Base-by-base conservation (phyloP, 1,140 invertebrate species). In the Anagrus nilaparvatae region DNA sequence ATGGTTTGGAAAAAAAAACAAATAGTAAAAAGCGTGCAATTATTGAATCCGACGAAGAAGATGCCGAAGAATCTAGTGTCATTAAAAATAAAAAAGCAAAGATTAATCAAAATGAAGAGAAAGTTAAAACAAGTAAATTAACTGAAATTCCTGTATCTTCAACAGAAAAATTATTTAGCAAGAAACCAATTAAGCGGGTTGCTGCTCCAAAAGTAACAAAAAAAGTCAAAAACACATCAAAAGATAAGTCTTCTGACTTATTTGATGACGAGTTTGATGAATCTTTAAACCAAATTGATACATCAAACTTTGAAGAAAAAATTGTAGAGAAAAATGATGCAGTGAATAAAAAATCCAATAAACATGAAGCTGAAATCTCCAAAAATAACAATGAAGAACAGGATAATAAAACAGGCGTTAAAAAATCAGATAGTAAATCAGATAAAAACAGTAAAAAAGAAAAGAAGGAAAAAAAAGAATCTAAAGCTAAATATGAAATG, bases 241-340 rank as follows among this genome's bases (percentile, higher is more conserved):
- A 47, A 28, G 29, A 30, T 36, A 14, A 12, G 35, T 32, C 5
- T 30, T 44, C 48, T 36, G 25, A 35, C 43, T 44, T 35, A 37
- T 50, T 6, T 50, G 79, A 84, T 70, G 71, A 77, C 36, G 75
- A 80, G 48, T 84, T 85, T 63, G 70, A 78, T 53, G 70, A 73
- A 50, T 79, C 76, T 18, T 56, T 84, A 12, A 52, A 73, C 43
- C 69, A 80, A 53, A 54, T 84, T 28, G 79, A 83, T 58, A 57
- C 58, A 16, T 47, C 49, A 1, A 21, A 48, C 25, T 33, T 51
- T 13, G 53, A 59, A 31, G 35, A 41, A 51, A 25, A 54, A 49
- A 40, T 44, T 54, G 36, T 41, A 30, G 33, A 32, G 41, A 46
- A 37, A n/a, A n/a, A n/a, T n/a, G n/a, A n/a, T n/a, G n/a, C n/a